Conservation (phyloP, 2,113 vertebrate species). For the Scomber scombrus region DNA sequence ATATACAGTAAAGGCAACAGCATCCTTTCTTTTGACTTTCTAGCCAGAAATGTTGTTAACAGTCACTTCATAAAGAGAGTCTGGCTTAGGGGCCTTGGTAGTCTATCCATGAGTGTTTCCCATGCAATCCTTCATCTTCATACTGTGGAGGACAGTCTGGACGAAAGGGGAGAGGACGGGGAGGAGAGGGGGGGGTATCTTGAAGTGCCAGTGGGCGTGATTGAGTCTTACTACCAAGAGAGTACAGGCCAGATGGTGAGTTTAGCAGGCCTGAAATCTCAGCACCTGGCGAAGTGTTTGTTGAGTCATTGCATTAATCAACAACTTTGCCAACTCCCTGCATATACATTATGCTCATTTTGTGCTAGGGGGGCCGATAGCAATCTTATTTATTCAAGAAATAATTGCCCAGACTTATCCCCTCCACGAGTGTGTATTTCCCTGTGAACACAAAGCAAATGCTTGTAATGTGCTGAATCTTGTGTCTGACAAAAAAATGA, state of each 20-base stretch:
- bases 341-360: constrained; percentile 60
- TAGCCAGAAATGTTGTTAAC: neutral
- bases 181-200: neutral
- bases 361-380: neutral
- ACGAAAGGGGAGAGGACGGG: neutral
- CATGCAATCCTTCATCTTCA: constrained; percentile 49
- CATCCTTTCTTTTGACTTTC: too few species aligned
- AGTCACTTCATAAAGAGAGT: neutral
- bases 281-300: constrained; percentile 74
- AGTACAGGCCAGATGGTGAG: constrained; percentile 72
- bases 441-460: constrained; percentile 35
- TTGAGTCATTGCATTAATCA: constrained; percentile 75
- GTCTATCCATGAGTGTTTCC: constrained; percentile 17
- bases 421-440: neutral
- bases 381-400: constrained; percentile 57
- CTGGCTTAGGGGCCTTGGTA: neutral
- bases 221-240: constrained; percentile 63
- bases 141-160: constrained; percentile 17
- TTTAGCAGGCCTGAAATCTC: constrained; percentile 72
- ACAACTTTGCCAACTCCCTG: constrained; percentile 62
- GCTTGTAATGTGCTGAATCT: constrained; percentile 20
- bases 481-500: neutral
- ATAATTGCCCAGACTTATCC: constrained; percentile 55
- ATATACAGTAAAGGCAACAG: neutral
- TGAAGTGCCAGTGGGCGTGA: constrained; percentile 60